These are phyloP conservation scores for Amiota minor DNA, from an alignment of 2,888 invertebrate species.

Conservation along the genomic window DNA sequence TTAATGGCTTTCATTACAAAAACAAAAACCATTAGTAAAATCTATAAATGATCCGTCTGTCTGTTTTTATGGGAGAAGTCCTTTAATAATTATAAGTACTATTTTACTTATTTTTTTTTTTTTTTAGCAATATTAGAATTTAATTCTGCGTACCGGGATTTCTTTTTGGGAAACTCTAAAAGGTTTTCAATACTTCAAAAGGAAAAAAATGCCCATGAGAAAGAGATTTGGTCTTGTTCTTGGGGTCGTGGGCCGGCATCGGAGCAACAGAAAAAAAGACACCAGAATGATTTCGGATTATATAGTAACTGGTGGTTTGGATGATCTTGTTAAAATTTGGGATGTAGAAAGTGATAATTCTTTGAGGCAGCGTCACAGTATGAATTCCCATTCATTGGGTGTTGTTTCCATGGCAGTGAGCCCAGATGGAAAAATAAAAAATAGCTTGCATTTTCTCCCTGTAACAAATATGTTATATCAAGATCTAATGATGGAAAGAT, in stretches of 20 bases:
- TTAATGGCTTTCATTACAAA: too few species aligned
- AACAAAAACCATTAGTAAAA: too few species aligned
- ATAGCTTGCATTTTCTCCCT: constrained; percentile 97
- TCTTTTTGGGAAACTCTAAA: too few species aligned
- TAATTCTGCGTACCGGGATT: too few species aligned
- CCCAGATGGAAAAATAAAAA: constrained; percentile 89
- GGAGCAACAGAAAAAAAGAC: constrained; percentile 43
- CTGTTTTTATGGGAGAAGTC: too few species aligned
- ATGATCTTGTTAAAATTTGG: constrained; percentile 96
- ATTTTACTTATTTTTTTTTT: too few species aligned
- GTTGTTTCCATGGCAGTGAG: constrained; percentile 95
- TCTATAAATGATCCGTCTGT: too few species aligned
- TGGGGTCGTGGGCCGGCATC: constrained; percentile 82
- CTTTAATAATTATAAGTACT: too few species aligned
- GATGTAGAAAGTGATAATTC: constrained; percentile 81
- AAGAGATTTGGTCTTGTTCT: constrained; percentile 94
- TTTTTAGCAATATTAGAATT: too few species aligned
- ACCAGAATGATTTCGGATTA: constrained; percentile 71
- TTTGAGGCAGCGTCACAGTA: constrained; percentile 83
- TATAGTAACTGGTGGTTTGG: constrained; percentile 92
- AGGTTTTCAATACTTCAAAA: constrained; percentile 79
- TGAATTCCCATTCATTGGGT: constrained; percentile 95
- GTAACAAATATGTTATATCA: constrained; percentile 92
- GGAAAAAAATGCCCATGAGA: constrained; percentile 92
- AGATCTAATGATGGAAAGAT: constrained; percentile 97